Conservation (phyloP, 92 coral and sea anemone genomes). For the Paramuricea clavata region DNA sequence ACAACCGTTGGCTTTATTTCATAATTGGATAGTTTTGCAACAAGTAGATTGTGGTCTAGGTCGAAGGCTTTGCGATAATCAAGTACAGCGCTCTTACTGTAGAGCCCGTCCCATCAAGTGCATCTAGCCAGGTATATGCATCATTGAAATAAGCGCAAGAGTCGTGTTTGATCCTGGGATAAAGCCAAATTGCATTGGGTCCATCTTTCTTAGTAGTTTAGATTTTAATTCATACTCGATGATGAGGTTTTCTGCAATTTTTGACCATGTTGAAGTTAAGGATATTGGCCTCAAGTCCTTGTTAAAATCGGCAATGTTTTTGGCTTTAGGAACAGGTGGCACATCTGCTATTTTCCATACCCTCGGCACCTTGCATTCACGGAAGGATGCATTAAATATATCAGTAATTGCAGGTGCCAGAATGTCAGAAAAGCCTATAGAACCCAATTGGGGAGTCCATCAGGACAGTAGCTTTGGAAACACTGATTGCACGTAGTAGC, state of each 20-base stretch:
- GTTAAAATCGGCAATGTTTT: background rate
- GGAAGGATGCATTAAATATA: slow-evolving; percentile 36
- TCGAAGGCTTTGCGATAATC: too few species aligned
- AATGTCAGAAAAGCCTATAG: background rate
- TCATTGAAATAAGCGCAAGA: too few species aligned
- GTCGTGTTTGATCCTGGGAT: slow-evolving; percentile 2
- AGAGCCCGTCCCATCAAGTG: too few species aligned
- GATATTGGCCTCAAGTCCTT: slow-evolving; percentile 24
- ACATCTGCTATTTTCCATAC: slow-evolving; percentile 40
- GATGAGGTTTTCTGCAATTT: slow-evolving; percentile 9
- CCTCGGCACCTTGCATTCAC: slow-evolving; percentile 41
- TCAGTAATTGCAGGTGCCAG: slow-evolving; percentile 22
- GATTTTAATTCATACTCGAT: background rate
- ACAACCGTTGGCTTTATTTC: background rate
- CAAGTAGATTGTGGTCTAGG: too few species aligned
- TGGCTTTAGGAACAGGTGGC: slow-evolving; percentile 11
- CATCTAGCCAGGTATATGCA: too few species aligned
- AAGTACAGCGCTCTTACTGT: too few species aligned
- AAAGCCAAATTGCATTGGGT: slow-evolving; percentile 9
- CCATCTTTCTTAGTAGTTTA: slow-evolving; percentile 5
- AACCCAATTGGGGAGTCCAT: slow-evolving; percentile 19
- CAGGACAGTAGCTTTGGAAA: slow-evolving; percentile 40
- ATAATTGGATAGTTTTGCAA: background rate
- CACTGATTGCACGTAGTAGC: slow-evolving; percentile 7
- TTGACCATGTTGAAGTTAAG: slow-evolving; percentile 9